These are phyloP conservation scores for Tanaodytes sp. DNA, from an alignment of 2,888 invertebrate species.

Conservation along the genomic window DNA sequence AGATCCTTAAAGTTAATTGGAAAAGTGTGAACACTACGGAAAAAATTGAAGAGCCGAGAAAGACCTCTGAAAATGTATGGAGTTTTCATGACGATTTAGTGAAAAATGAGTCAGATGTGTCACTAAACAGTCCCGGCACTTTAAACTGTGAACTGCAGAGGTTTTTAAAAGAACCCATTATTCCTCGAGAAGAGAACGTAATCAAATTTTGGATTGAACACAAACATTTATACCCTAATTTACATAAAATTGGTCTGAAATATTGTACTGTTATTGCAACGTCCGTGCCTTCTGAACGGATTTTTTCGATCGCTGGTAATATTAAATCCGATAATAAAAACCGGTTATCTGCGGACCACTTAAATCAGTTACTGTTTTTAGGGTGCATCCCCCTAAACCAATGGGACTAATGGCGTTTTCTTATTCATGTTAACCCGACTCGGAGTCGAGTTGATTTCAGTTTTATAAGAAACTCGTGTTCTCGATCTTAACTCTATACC, in stretches of 20 bases:
- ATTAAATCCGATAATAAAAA: not conserved
- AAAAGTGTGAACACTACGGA: too few relatives aligned
- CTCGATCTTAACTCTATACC: too few relatives aligned
- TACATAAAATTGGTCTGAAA: conserved; percentile 6
- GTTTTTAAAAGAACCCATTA: not conserved
- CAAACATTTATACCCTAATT: conserved; percentile 4
- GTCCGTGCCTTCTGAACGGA: not conserved
- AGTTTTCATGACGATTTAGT: conserved; percentile 7
- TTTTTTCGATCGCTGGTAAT: not conserved
- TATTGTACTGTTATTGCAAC: conserved; percentile 12
- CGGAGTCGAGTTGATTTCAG: too few relatives aligned
- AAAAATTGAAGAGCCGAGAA: too few relatives aligned
- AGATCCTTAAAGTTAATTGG: too few relatives aligned
- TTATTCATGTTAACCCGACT: too few relatives aligned
- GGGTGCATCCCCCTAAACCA: not conserved
- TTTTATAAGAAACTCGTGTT: too few relatives aligned
- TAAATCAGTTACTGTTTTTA: not conserved
- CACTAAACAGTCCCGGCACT: not conserved
- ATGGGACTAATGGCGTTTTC: too few relatives aligned
- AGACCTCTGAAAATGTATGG: conserved; percentile 14
- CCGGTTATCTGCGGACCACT: not conserved
- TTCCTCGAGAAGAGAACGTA: not conserved
- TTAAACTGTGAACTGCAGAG: not conserved
- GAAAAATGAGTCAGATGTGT: not conserved
- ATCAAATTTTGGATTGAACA: conserved; percentile 6